Evolutionary conservation across 1,140 invertebrate genomes (phyloP), one percentile per base, ranked within the genome.

Genomic region (Atopsyche davidsoni): DNA sequence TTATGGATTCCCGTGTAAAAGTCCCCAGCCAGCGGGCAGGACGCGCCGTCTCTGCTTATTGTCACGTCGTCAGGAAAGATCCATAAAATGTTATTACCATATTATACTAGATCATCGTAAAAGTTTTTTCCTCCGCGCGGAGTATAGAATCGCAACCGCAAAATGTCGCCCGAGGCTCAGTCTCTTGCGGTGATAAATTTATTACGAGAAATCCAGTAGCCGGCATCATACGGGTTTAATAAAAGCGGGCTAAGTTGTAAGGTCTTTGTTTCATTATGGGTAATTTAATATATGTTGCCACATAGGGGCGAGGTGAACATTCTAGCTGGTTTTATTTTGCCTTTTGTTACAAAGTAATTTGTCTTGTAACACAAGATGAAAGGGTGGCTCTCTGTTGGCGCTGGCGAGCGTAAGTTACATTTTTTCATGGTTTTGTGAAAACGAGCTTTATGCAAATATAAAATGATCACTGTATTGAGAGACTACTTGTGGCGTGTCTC

Each of bases 21-120:
- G 25, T 34, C 38, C 36, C 25, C 14, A 38, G 24, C 44, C 14
- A 18, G 6, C 6, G 43, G 39, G 23, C n/a, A n/a, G n/a, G 39
- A 47, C 11, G 22, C 23, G 39, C 50, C 35, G 34, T 44, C 50
- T 57, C 55, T 57, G 55, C 40, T 53, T 53, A 57, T 57, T 57
- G 55, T 57, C 55, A 57, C 55, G 47, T 57, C 51, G 46, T 53
- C 31, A 36, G 43, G 38, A 53, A 46, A 32, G 35, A 48, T 35
- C 32, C 55, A 57, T 57, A 57, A 57, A 57, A 57, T 35, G 51
- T 57, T 57, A 57, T 57, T 57, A 57, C 55, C 55, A 57, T 57
- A 53, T 57, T 53, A 57, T 53, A 51, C 51, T 46, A 46, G 51
- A 53, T 53, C 55, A 57, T 57, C 55, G 51, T 51, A 50, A 57